These are phyloP conservation scores for Pachyramphus minor DNA, from an alignment of 2,113 vertebrate genomes.

Conservation along the genomic window DNA sequence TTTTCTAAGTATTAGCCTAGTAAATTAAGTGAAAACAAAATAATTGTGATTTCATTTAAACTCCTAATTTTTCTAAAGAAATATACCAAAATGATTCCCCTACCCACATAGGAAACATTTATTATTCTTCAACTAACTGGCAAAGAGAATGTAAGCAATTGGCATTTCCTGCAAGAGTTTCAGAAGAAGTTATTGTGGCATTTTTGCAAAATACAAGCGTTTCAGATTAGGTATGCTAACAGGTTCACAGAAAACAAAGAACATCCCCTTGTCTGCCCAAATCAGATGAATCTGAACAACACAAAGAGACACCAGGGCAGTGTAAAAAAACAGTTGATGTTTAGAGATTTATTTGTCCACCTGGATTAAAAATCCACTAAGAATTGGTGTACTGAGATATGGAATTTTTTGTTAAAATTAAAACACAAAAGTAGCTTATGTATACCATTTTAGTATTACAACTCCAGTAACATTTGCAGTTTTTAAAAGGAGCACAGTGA, in stretches of 20 bases:
- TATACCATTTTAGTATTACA: background rate
- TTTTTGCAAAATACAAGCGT: background rate
- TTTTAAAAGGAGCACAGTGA: background rate
- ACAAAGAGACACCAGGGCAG: background rate
- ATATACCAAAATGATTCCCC: background rate
- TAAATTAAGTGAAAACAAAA: background rate
- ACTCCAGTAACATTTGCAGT: background rate
- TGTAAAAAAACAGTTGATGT: background rate
- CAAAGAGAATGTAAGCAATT: background rate
- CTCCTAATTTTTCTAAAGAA: background rate
- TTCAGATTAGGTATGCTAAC: background rate
- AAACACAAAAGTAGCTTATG: background rate
- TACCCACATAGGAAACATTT: background rate
- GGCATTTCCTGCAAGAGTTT: background rate
- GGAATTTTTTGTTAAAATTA: background rate
- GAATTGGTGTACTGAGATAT: background rate
- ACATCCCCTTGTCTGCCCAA: accelerated
- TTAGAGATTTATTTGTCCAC: background rate
- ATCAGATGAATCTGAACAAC: background rate
- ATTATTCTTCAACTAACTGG: background rate
- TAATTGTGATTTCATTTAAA: background rate
- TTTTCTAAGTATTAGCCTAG: background rate
- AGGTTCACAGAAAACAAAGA: background rate
- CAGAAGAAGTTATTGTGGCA: background rate
- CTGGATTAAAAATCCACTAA: background rate